Base-by-base conservation (phyloP, 1,140 invertebrate species). In the Ectropis grisescens region DNA sequence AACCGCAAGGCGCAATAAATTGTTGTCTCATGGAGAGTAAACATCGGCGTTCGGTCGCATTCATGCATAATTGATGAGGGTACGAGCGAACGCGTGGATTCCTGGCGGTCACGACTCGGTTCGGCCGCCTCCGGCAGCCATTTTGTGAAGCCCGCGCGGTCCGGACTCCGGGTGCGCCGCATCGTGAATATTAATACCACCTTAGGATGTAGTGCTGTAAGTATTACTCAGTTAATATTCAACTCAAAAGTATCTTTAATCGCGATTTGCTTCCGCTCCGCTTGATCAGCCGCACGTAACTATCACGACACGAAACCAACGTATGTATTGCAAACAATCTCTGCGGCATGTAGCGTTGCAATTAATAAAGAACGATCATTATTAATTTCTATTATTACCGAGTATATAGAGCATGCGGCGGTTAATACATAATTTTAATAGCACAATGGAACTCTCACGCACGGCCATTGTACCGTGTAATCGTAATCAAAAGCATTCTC, bases 31-130 rank as follows among this genome's bases (percentile, higher is more conserved):
- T 65, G 66, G 61, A 74, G 72, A 75, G 71, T 71, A 79, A 79
- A 79, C 74, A 75, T 71, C 57, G 74, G 47, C 61, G 64, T 64
- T 74, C 54, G 54, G 55, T 53, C 68, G 74, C 74, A 76, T 79
- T 79, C 74, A 76, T 79, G 69, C 71, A 76, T 79, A 74, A 79
- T 72, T 79, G 71, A 79, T 76, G 74, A 71, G 74, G 65, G 74
- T 69, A 61, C 46, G 43, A 65, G 55, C 58, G 58, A 62, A 52
- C 56, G 65, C 62, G 58, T 65, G 69, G 68, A 75, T 71, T 78
- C 72, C 68, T 61, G 62, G 58, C 70, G 64, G 70, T 79, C 74
- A 79, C 74, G 70, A 75, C 62, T 69, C 56, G 49, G 39, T 55
- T 56, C 61, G 41, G 35, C 50, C 47, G 60, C 54, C 68, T 57